phyloP scores from a whole-genome alignment of 2,113 vertebrate genomes.

The Numida meleagris region DNA sequence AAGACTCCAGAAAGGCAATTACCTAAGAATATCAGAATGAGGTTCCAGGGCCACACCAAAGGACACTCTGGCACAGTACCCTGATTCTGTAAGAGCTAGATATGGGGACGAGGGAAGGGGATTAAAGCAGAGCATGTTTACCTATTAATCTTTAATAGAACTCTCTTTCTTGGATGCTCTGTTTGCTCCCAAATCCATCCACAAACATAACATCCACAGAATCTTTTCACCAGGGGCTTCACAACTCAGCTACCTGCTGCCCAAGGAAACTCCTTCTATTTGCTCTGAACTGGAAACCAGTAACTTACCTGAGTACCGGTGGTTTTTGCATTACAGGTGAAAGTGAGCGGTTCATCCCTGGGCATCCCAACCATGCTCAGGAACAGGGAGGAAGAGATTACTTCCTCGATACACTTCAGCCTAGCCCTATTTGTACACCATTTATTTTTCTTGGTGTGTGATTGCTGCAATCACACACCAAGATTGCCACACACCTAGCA shows the following conservation, averaged over 20 bases:
- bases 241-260: fast-evolving
- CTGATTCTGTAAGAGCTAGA: neutral
- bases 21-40: neutral
- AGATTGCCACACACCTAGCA: neutral
- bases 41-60: neutral
- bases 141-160: neutral
- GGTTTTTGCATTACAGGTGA: neutral
- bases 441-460: too few relatives aligned
- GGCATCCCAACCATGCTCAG: neutral
- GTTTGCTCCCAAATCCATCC: neutral
- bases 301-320: neutral
- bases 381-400: neutral
- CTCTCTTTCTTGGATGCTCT: neutral
- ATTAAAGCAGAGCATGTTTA: neutral
- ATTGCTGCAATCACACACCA: too few relatives aligned
- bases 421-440: neutral
- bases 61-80: neutral
- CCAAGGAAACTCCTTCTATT: neutral
- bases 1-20: neutral
- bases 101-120: neutral
- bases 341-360: neutral
- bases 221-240: neutral
- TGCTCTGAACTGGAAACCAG: neutral
- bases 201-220: neutral
- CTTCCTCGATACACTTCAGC: neutral